phyloP scores from a whole-genome alignment of 2,888 invertebrate genomes.

The Drosophila borealis region DNA sequence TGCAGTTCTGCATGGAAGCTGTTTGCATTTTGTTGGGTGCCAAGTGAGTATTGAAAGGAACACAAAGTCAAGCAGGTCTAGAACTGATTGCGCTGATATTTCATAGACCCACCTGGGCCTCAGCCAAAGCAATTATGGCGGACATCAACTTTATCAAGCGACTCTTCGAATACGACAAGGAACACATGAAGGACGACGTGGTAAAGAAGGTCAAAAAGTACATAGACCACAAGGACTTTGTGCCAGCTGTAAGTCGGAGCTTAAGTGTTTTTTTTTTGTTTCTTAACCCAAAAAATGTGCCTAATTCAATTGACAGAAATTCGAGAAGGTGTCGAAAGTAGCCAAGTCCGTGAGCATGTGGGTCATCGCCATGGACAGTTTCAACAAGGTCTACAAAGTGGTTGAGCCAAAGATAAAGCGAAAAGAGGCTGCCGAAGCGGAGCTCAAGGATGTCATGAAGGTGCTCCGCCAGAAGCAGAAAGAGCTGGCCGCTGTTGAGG shows the following conservation, averaged over 20 bases:
- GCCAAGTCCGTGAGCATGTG: conserved; percentile 96
- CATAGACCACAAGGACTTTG: conserved; percentile 93
- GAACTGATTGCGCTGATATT: neutral
- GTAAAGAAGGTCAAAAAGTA: conserved; percentile 93
- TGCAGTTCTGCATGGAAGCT: conserved; percentile 96
- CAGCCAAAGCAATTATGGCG: conserved; percentile 92
- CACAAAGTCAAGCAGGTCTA: neutral
- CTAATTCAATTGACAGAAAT: conserved; percentile 84
- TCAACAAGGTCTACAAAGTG: conserved; percentile 93
- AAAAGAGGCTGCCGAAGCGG: conserved; percentile 91
- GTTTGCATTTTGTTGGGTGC: conserved; percentile 93
- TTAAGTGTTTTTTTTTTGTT: neutral
- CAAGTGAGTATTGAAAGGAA: conserved; percentile 88
- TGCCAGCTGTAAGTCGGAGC: conserved; percentile 87
- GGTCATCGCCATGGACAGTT: conserved; percentile 96
- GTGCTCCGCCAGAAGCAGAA: conserved; percentile 92
- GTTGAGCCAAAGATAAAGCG: conserved; percentile 95
- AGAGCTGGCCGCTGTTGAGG: conserved; percentile 92
- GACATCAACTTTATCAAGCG: conserved; percentile 93
- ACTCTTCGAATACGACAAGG: conserved; percentile 94
- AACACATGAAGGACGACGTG: conserved; percentile 91
- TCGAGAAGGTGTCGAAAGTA: conserved; percentile 94
- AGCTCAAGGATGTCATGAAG: conserved; percentile 91
- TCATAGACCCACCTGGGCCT: conserved; percentile 93
- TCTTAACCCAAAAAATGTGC: neutral